Base-by-base conservation (phyloP, 1,140 invertebrate species). In the Luehdorfia chinensis region DNA sequence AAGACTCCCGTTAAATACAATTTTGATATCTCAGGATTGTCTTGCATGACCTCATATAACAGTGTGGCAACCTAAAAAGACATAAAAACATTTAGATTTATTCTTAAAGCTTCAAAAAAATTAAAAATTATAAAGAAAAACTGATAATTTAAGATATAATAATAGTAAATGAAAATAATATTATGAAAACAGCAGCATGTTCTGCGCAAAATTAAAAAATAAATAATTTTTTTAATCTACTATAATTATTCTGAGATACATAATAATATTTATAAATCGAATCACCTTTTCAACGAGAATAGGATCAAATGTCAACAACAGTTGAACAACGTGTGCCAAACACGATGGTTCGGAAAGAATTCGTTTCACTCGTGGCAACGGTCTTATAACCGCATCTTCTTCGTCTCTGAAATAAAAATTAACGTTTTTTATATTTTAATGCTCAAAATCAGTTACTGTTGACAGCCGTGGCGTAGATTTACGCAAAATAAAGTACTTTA, bases 271-370 rank as follows among this genome's bases (percentile, higher is more conserved):
- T 16, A 9, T 3, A 9, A 33, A 8, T 16, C 4, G 14, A 4
- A 36, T 50, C 47, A 83, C 80, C 84, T 94, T 92, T 86, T 99
- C 98, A 1, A 99, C 96, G 18, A 99, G 87, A 13, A 96, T 91
- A 0, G 98, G 98, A 88, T 99, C 98, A 87, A 99, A 99, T 0
- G 98, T 99, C 5, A 99, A 85, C 47, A 99, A 87, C 12, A 99
- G 86, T 87, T 99, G 98, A 4, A 99, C 97, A 33, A 99, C 92
- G 74, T 99, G 98, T 32, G 97, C 96, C 41, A 99, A 80, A 80
- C 94, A 95, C 11, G 93, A 91, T 11, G 94, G 90, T 71, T 98
- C 97, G 0, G 95, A 96, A 2, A 99, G 79, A 53, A 97, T 84
- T 52, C 96, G 87, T 73, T 99, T 99, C 1, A 98, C 91, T 75